Conservation (phyloP, 2,888 invertebrate genomes). For the Hirtodrosophila confusa region DNA sequence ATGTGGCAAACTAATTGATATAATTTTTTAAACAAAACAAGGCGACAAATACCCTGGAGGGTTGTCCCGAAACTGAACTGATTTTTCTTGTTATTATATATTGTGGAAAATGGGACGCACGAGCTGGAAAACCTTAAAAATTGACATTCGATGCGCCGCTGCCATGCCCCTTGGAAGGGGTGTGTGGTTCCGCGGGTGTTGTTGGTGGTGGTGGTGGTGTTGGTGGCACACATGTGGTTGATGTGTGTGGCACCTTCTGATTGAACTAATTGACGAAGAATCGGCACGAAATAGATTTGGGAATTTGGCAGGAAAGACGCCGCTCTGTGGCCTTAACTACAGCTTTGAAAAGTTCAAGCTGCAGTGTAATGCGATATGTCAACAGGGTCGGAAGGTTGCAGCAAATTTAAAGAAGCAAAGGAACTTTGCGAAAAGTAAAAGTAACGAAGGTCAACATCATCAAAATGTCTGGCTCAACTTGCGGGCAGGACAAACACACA, state of each 20-base stretch:
- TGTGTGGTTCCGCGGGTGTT: conserved; percentile 11
- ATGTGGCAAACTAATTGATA: conserved; percentile 50
- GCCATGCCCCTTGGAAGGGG: conserved; percentile 20
- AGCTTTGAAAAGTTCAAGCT: conserved; percentile 29
- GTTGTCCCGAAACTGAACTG: conserved; percentile 24
- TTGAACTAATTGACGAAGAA: conserved; percentile 74
- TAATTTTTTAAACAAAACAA: conserved; percentile 32
- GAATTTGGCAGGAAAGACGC: conserved; percentile 19
- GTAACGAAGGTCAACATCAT: conserved; percentile 80
- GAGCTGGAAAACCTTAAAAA: conserved; percentile 29
- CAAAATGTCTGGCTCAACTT: conserved; percentile 72
- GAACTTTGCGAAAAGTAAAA: conserved; percentile 69
- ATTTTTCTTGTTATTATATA: conserved; percentile 21
- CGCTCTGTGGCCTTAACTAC: conserved; percentile 19
- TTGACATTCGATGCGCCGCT: conserved; percentile 39
- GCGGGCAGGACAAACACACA: conserved; percentile 44
- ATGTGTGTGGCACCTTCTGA: conserved; percentile 55
- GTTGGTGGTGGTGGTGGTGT: conserved; percentile 35
- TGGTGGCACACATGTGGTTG: conserved; percentile 67
- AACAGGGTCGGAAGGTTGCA: conserved; percentile 65
- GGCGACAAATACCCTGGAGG: conserved; percentile 5
- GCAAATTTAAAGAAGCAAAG: conserved; percentile 63
- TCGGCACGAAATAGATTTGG: conserved; percentile 40
- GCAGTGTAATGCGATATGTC: conserved; percentile 80
- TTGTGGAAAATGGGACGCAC: conserved; percentile 34